A percentile compares a stretch with the other conserved stretches of the same genome.
These are phyloP conservation scores for Mesocricetus auratus DNA, from an alignment of 2,113 vertebrate genomes.

Conservation along the genomic window DNA sequence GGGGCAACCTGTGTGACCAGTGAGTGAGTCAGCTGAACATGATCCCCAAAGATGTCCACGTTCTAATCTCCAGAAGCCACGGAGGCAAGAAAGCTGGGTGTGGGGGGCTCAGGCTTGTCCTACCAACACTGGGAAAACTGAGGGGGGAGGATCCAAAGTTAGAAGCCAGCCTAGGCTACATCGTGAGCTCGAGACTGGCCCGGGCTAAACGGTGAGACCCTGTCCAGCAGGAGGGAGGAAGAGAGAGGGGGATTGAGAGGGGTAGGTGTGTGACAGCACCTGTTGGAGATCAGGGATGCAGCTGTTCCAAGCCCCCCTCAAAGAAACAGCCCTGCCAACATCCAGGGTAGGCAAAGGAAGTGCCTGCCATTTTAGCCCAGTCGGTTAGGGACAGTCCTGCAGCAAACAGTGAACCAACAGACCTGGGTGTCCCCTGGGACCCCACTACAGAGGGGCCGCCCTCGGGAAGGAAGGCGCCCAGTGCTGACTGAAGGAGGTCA, in stretches of 20 bases:
- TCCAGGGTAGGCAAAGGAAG: too few species aligned
- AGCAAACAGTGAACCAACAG: neutral
- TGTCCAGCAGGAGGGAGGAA: neutral
- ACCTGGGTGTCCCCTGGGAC: neutral
- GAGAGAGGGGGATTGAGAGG: neutral
- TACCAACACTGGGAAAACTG: too few species aligned
- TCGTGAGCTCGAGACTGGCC: neutral
- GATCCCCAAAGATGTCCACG: rapidly evolving
- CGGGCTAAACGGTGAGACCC: neutral
- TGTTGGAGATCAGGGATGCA: rapidly evolving
- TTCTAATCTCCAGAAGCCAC: neutral
- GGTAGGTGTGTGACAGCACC: too few species aligned
- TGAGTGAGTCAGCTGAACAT: too few species aligned
- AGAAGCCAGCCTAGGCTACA: neutral
- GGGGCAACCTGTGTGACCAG: neutral
- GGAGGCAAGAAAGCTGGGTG: neutral
- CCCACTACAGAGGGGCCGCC: too few species aligned
- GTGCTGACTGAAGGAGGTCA: neutral
- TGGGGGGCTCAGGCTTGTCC: neutral
- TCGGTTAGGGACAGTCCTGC: rapidly evolving
- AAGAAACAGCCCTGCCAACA: rapidly evolving
- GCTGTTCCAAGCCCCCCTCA: neutral
- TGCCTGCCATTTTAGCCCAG: neutral
- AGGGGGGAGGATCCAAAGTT: neutral
- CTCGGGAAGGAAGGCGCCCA: neutral